Conservation (phyloP, 2,797 vertebrate genomes). For the Takifugu rubripes region DNA sequence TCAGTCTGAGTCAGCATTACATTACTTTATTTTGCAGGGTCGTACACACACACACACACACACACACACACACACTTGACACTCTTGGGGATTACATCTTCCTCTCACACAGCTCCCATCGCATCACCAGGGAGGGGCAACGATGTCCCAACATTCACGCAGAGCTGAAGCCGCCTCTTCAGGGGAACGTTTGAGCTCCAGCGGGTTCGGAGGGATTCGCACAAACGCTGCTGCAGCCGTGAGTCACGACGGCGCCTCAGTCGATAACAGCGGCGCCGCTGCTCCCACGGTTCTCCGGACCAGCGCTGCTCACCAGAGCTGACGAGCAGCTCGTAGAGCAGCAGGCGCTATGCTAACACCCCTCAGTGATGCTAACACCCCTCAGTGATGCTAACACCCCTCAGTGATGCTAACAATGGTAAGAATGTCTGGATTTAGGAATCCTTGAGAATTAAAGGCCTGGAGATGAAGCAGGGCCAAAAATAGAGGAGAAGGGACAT, state of each 20-base stretch:
- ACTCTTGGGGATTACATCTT: background rate
- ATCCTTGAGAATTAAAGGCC: slow-evolving; percentile 5
- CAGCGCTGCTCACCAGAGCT: background rate
- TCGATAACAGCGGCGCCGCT: slow-evolving; percentile 32
- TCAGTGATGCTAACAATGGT: slow-evolving; percentile 11
- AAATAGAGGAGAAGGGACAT: background rate
- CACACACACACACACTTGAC: background rate
- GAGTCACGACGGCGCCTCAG: slow-evolving; percentile 60
- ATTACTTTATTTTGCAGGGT: slow-evolving; percentile 32
- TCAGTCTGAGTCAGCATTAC: slow-evolving; percentile 64
- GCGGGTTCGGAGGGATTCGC: slow-evolving; percentile 62
- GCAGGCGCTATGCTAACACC: slow-evolving; percentile 1
- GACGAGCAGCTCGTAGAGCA: no score
- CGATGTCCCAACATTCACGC: no score
- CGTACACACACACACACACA: slow-evolving; percentile 16
- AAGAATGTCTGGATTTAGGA: slow-evolving; percentile 4
- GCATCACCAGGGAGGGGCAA: no score
- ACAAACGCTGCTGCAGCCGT: slow-evolving; percentile 47
- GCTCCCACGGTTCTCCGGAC: slow-evolving; percentile 25
- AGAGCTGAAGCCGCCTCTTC: slow-evolving; percentile 18
- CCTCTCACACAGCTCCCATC: no score
- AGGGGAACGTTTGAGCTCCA: slow-evolving; percentile 58
- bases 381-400: no score
- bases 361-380: slow-evolving; percentile 15
- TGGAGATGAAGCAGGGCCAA: background rate